phyloP scores from a whole-genome alignment of 1,140 invertebrate genomes.

The Maconellicoccus hirsutus region DNA sequence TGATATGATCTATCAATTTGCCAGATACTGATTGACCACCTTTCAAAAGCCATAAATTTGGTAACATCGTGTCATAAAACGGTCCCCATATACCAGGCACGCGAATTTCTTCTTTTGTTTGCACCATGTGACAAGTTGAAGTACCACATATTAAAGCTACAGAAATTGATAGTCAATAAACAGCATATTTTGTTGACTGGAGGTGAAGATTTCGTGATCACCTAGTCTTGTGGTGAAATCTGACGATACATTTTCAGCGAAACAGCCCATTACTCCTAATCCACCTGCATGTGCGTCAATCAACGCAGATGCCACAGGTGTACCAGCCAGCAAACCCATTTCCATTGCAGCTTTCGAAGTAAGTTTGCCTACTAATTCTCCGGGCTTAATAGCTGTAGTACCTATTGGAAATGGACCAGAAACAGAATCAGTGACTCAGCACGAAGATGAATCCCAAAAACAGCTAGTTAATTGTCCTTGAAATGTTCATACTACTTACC shows the following conservation, averaged over 20 bases:
- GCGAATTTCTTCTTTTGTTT: conserved; percentile 54
- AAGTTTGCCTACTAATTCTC: conserved; percentile 60
- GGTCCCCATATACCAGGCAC: conserved; percentile 89
- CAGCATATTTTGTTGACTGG: neutral
- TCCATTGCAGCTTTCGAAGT: conserved; percentile 48
- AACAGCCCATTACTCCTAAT: conserved; percentile 63
- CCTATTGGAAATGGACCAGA: neutral
- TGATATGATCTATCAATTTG: conserved; percentile 71
- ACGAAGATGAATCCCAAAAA: too few species aligned
- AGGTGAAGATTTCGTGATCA: conserved; percentile 27
- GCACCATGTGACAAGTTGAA: conserved; percentile 88
- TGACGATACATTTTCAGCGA: conserved; percentile 39
- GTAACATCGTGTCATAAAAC: conserved; percentile 79
- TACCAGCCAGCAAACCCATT: conserved; percentile 54
- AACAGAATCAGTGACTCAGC: too few species aligned
- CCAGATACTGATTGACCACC: conserved; percentile 89
- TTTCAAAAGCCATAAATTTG: conserved; percentile 75
- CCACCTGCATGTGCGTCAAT: conserved; percentile 94
- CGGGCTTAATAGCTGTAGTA: conserved; percentile 53
- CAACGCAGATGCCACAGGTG: conserved; percentile 71
- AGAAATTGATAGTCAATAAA: conserved; percentile 13
- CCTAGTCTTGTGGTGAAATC: conserved; percentile 48
- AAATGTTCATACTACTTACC: conserved; percentile 39
- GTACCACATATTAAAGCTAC: conserved; percentile 80
- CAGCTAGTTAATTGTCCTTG: neutral